These are phyloP conservation scores for Lineus longissimus DNA, from an alignment of 1,140 invertebrate species.

Conservation along the genomic window DNA sequence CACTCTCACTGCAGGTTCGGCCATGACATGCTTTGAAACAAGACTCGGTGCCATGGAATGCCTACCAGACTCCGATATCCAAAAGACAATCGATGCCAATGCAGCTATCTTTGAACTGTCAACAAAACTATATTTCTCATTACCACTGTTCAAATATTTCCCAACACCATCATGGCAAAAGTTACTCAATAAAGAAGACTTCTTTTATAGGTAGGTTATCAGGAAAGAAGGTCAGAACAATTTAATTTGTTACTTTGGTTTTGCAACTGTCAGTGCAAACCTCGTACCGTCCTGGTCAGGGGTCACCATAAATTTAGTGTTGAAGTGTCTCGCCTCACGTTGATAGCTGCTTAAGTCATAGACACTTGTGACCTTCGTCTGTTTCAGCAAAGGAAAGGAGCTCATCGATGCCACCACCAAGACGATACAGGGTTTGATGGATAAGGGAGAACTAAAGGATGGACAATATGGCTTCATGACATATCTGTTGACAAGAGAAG, in stretches of 20 bases:
- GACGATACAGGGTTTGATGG: conserved; percentile 28
- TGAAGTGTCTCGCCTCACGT: no score
- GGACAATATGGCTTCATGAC: conserved; percentile 54
- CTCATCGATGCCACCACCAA: conserved; percentile 16
- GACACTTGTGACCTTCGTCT: no score
- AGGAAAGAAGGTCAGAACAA: not conserved
- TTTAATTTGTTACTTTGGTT: no score
- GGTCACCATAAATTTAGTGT: no score
- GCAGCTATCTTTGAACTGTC: conserved; percentile 46
- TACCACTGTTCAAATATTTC: conserved; percentile 43
- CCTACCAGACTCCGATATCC: conserved; percentile 27
- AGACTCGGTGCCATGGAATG: conserved; percentile 35
- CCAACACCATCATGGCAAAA: conserved; percentile 43
- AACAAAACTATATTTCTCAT: conserved; percentile 40
- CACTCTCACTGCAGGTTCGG: conserved; percentile 34
- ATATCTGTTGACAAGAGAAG: conserved; percentile 53
- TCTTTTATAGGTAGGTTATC: conserved; percentile 33
- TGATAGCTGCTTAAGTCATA: no score
- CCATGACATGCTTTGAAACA: conserved; percentile 48
- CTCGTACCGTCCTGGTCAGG: no score
- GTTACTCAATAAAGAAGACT: conserved; percentile 43
- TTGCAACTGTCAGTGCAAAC: no score
- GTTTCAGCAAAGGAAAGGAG: not conserved
- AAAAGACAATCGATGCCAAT: conserved; percentile 43
- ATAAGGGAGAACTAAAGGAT: conserved; percentile 39